These are phyloP conservation scores for Periphyllus acericola DNA, from an alignment of 2,888 invertebrate genomes.

Conservation along the genomic window DNA sequence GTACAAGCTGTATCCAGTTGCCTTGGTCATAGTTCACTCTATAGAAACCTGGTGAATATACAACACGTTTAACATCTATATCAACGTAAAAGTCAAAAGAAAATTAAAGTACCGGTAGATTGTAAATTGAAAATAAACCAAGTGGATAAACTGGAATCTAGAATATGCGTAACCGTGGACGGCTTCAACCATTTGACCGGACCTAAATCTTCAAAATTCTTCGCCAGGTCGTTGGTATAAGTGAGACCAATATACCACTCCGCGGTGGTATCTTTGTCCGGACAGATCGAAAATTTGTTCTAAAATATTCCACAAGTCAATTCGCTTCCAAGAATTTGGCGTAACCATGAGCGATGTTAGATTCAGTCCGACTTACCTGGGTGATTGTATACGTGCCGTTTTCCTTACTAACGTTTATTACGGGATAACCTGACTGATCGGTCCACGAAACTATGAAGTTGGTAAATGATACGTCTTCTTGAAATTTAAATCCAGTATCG, in stretches of 20 bases:
- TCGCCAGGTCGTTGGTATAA: conserved; percentile 67
- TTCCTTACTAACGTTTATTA: conserved; percentile 71
- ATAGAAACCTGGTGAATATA: conserved; percentile 70
- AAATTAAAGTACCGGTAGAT: conserved; percentile 70
- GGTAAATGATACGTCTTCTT: conserved; percentile 64
- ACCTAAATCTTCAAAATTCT: conserved; percentile 62
- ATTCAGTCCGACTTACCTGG: conserved; percentile 68
- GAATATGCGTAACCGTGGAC: conserved; percentile 65
- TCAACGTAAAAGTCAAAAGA: not conserved
- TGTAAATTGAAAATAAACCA: conserved; percentile 75
- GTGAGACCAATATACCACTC: conserved; percentile 75
- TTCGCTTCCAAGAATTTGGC: not conserved
- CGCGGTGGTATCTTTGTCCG: not conserved
- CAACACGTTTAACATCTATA: no score
- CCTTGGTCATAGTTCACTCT: conserved; percentile 78
- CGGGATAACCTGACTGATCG: conserved; percentile 77
- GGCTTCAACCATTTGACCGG: conserved; percentile 64
- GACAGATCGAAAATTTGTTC: conserved; percentile 32
- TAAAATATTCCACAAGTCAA: not conserved
- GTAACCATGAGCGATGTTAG: not conserved
- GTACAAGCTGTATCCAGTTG: conserved; percentile 77
- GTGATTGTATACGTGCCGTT: conserved; percentile 68
- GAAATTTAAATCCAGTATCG: conserved; percentile 29
- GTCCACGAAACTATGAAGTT: conserved; percentile 82
- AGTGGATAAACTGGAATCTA: conserved; percentile 66